Conservation (phyloP, 2,113 vertebrate species). For the Calyptomena viridis region DNA sequence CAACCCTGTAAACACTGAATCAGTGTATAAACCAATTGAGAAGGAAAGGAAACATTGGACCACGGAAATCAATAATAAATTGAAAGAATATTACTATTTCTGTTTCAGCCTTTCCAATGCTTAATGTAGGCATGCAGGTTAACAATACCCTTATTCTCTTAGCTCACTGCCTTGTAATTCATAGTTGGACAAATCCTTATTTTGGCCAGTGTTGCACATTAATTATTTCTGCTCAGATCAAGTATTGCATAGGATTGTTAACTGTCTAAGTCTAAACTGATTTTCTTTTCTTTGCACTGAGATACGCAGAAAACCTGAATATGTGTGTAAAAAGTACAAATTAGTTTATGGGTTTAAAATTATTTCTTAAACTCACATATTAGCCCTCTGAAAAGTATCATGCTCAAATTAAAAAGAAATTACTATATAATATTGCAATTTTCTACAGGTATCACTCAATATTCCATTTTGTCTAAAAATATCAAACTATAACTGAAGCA, state of each 20-base stretch:
- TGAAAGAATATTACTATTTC: neutral
- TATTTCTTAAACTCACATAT: neutral
- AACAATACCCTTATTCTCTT: neutral
- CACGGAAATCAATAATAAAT: neutral
- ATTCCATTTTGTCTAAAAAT: neutral
- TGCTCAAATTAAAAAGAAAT: neutral
- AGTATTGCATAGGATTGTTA: neutral
- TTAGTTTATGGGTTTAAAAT: neutral
- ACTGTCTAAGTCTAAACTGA: neutral
- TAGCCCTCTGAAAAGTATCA: neutral
- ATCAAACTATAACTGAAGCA: neutral
- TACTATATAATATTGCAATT: neutral
- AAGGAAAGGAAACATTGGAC: neutral
- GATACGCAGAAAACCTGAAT: neutral
- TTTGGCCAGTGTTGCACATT: neutral
- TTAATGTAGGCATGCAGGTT: rapidly evolving
- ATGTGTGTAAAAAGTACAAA: neutral
- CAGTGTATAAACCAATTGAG: neutral
- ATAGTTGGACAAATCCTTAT: neutral
- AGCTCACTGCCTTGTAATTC: neutral
- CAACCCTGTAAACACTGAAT: neutral
- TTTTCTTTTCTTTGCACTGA: neutral
- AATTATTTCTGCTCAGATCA: neutral
- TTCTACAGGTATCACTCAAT: neutral
- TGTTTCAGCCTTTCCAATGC: neutral